Percentiles rank a stretch among this genome's conserved stretches.
Conservation (phyloP, 2,888 invertebrate species). For the Acleris cristana region DNA sequence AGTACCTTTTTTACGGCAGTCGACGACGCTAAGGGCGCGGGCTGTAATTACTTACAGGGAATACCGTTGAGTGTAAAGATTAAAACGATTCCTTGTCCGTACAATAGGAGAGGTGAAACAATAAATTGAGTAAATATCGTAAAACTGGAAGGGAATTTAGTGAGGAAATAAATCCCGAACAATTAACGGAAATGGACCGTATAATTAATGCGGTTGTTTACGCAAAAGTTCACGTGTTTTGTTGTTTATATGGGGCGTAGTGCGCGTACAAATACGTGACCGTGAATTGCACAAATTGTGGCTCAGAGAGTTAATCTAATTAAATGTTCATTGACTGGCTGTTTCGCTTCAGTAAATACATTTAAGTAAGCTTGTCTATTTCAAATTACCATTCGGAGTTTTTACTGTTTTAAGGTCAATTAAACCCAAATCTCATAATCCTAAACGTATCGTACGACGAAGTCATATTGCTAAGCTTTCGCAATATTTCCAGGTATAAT, state of each 20-base stretch:
- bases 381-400: no score
- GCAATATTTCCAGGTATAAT: constrained; percentile 13
- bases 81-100: constrained; percentile 3
- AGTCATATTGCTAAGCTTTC: neutral
- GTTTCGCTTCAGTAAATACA: constrained; percentile 20
- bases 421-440: neutral
- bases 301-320: constrained; percentile 36
- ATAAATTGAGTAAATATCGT: constrained; percentile 34
- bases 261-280: constrained; percentile 36
- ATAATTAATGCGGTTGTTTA: constrained; percentile 51
- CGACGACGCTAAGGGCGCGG: neutral
- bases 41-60: neutral
- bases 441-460: neutral
- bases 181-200: constrained; percentile 45
- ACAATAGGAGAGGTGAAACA: constrained; percentile 22
- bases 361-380: neutral
- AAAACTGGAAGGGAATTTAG: constrained; percentile 43
- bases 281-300: constrained; percentile 34
- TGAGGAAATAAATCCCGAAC: constrained; percentile 44
- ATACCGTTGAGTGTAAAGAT: neutral
- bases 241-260: constrained; percentile 26
- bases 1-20: neutral
- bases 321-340: constrained; percentile 25
- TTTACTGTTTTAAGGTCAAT: no score
- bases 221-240: constrained; percentile 38